Conservation (phyloP, 2,888 invertebrate species). For the Euphydryas editha region DNA sequence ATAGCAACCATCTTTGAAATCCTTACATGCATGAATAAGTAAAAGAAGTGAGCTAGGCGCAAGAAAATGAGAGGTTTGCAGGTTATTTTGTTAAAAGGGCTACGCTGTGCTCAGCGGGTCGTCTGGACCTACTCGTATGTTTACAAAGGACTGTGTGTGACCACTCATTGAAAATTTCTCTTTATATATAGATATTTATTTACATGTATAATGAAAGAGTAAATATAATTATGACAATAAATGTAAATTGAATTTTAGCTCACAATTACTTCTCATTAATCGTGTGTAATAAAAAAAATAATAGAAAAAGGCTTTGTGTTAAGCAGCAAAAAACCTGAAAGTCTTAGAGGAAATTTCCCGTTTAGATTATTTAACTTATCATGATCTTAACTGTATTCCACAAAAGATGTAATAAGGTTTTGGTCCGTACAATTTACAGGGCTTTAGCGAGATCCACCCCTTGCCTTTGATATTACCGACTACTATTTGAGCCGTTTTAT, state of each 20-base stretch:
- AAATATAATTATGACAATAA: not conserved
- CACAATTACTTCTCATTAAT: no score
- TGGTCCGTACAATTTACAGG: no score
- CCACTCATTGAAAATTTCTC: conserved; percentile 15
- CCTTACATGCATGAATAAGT: conserved; percentile 64
- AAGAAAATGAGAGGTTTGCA: conserved; percentile 62
- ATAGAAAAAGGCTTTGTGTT: no score
- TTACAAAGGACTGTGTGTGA: conserved; percentile 51
- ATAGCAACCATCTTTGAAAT: conserved; percentile 30
- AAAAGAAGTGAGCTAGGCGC: conserved; percentile 53
- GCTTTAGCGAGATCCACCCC: no score
- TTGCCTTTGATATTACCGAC: no score
- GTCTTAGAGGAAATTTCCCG: no score
- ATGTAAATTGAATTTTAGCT: not conserved
- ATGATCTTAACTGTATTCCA: no score
- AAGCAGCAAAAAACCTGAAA: no score
- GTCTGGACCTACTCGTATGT: conserved; percentile 42
- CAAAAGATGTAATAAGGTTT: no score
- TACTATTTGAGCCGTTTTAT: no score
- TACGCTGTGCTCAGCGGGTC: conserved; percentile 46
- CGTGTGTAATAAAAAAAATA: no score
- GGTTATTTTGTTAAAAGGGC: conserved; percentile 60
- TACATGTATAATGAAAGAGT: not conserved
- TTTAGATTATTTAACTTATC: no score
- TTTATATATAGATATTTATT: conserved; percentile 7